Percentiles rank a stretch among this genome's conserved stretches.
Conservation (phyloP, 2,113 vertebrate genomes). For the Antigone vipio region DNA sequence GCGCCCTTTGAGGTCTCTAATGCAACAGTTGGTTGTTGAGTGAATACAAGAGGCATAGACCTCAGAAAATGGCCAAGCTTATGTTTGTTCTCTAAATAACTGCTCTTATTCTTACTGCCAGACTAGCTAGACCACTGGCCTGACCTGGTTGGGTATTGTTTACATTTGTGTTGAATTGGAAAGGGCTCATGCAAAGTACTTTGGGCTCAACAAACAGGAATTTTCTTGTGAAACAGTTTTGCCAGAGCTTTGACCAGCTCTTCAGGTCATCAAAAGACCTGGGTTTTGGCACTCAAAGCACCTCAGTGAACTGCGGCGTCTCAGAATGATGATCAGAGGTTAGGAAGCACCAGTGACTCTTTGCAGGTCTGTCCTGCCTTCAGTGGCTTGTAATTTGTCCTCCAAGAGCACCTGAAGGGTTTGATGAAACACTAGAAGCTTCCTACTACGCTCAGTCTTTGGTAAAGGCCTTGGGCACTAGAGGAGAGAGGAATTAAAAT, state of each 20-base stretch:
- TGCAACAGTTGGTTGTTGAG: not conserved
- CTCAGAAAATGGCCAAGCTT: not conserved
- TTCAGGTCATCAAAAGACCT: not conserved
- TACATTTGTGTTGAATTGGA: not conserved
- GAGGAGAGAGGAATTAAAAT: not conserved
- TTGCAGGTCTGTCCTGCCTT: not conserved
- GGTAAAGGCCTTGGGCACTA: not conserved
- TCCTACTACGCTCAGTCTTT: not conserved
- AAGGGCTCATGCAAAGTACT: not conserved
- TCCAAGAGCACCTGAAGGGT: not conserved
- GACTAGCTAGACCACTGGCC: not conserved
- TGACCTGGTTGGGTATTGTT: not conserved
- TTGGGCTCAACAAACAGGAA: not conserved
- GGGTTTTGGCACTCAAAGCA: not conserved
- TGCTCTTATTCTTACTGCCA: not conserved
- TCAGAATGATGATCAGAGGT: not conserved
- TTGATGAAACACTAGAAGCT: not conserved
- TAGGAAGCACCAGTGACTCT: not conserved
- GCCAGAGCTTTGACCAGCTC: not conserved
- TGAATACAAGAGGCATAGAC: not conserved
- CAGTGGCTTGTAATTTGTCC: not conserved
- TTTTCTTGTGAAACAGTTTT: not conserved
- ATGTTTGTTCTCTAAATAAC: not conserved
- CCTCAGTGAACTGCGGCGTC: not conserved
- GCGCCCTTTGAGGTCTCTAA: not conserved